Conservation (phyloP, 2,113 vertebrate genomes). For the Indicator maculatus region DNA sequence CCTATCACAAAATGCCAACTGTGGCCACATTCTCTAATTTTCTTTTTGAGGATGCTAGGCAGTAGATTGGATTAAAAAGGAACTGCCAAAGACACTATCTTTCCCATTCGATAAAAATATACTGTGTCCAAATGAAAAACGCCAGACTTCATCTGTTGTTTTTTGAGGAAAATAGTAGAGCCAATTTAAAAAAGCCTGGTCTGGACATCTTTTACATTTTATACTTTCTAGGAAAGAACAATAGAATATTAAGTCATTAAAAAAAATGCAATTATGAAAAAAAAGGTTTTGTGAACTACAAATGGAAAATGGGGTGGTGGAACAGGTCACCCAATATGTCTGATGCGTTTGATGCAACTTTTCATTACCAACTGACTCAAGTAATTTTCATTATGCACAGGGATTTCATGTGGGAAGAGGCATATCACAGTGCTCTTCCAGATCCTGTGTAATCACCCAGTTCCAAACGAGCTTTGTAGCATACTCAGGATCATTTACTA, state of each 20-base stretch:
- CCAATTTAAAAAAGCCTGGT: constrained; percentile 58
- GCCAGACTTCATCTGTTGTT: not conserved
- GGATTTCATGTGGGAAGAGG: not conserved
- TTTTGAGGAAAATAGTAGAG: constrained; percentile 35
- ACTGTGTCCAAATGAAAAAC: constrained; percentile 48
- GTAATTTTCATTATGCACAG: not conserved
- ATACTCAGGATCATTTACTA: not conserved
- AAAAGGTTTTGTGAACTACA: not conserved
- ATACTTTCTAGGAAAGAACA: constrained; percentile 16
- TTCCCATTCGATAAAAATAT: constrained; percentile 65
- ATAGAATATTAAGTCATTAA: constrained; percentile 20
- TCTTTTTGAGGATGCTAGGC: not conserved
- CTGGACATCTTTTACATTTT: constrained; percentile 43
- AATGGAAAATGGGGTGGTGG: not conserved
- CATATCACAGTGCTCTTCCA: not conserved
- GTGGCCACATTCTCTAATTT: constrained; percentile 66
- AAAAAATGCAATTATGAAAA: constrained; percentile 6
- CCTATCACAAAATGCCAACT: constrained; percentile 50
- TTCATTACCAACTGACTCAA: not conserved
- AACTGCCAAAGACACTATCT: constrained; percentile 62
- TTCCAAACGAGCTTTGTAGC: not conserved
- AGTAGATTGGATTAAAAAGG: constrained; percentile 58
- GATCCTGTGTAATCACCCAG: too few relatives aligned
- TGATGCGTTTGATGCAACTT: not conserved
- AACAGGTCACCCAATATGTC: not conserved